Evolutionary conservation across 1,140 invertebrate species (phyloP), one percentile per base, ranked within the genome.

Genomic region (Phymastichus coffea): DNA sequence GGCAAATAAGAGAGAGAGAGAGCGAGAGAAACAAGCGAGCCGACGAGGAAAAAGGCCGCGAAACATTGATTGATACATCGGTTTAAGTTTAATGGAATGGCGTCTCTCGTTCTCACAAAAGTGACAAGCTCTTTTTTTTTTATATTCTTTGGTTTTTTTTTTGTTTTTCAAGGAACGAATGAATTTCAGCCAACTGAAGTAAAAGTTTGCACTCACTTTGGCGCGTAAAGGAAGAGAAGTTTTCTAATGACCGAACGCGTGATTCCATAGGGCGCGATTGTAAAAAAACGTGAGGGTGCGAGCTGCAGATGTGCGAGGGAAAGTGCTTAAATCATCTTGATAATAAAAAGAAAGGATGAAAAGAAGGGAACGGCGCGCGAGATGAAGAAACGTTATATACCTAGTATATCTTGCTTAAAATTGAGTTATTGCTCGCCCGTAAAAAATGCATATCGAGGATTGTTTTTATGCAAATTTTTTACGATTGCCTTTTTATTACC

Each of bases 31-130:
- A 44, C 38, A 26, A 10, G 9, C 3, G 43, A 26, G 51, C 26
- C 14, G 15, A 8, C 9, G 7, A 1, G 8, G 28, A 15, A 49
- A 47, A 7, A 15, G 26, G n/a, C n/a, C 35, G 35, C 51, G 48
- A 59, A 44, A 59, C 26, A 53, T 47, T 60, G 57, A 60, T 60
- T 60, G 57, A 60, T 60, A 53, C 57, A 53, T 53, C 33, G 49
- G 40, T 53, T 40, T 37, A 38, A 53, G 49, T 60, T 60, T 60
- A 60, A 60, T 60, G 33, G 41, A 53, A 60, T 47, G 23, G 19
- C 48, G 22, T 6, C 35, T 57, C n/a, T n/a, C n/a, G n/a, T n/a
- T n/a, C n/a, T n/a, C n/a, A n/a, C n/a, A n/a, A 57, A 41, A 52
- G 48, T 58, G 48, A 60, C 49, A 47, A 53, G 35, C n/a, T n/a